Evolutionary conservation across 1,140 invertebrate genomes (phyloP), one percentile per base, ranked within the genome.

Genomic region (Sipha flava): DNA sequence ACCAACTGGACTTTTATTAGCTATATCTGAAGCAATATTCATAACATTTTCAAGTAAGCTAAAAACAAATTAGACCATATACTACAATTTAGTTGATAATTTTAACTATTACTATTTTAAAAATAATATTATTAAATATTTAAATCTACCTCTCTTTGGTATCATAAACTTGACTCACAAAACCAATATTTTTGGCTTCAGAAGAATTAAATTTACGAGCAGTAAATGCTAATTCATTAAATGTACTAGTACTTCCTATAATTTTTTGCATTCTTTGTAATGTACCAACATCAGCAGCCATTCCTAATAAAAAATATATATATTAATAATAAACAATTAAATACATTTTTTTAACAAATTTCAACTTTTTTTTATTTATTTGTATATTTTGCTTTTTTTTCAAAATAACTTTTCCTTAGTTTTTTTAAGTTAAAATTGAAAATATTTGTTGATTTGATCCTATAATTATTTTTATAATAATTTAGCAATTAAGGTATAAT

Each of bases 231-330:
- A 98, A 86, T 85, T 99, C 97, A 54, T 95, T 88, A 0, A 90
- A 92, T 62, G 95, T 87, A 84, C 95, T 97, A 54, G 94, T 90
- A 84, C 90, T 97, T 10, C 95, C 95, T 62, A 98, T 88, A 2
- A 96, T 89, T 88, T 95, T 97, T n/a, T 96, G 96, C 40, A 99
- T 86, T 82, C 97, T 89, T 86, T 99, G 97, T 37, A 99, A 86
- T 2, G 93, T 92, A 31, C 97, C 97, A 47, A 99, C 92, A 88
- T 99, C 97, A 68, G 97, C 95, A 64, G 96, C 94, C 86, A 99
- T 88, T 92, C 85, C 85, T 86, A 57, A 12, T 45, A 66, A 26
- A 73, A 49, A 23, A 47, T 43, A 31, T 52, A 80, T 52, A 45
- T 29, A 66, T 21, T 26, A 68, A 14, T 43, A 47, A 26, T 6